phyloP scores from a whole-genome alignment of 2,797 vertebrate species.

The Heterohyrax brucei region DNA sequence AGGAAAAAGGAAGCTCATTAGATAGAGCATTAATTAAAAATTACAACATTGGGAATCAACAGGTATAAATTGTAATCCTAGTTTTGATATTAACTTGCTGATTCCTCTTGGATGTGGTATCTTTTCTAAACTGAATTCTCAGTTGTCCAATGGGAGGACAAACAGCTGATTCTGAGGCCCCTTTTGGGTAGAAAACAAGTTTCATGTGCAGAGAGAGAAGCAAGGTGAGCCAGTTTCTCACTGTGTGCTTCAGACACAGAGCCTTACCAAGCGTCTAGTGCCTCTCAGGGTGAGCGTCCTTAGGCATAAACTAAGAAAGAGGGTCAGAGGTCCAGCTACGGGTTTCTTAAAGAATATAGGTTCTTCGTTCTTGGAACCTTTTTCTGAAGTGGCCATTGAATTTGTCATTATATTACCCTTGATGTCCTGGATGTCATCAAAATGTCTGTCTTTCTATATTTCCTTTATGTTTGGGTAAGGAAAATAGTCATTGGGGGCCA shows the following conservation, averaged over 20 bases:
- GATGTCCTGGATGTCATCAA: no score
- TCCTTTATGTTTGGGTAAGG: no score
- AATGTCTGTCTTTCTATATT: no score
- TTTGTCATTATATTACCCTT: no score
- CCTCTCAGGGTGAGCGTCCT: background rate
- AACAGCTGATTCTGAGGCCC: background rate
- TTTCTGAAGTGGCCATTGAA: no score
- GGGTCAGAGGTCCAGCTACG: background rate
- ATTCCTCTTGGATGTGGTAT: background rate
- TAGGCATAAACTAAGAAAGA: background rate
- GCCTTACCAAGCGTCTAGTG: background rate
- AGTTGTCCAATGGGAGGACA: background rate
- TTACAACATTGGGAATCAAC: background rate
- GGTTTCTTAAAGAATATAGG: background rate
- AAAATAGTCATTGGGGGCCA: no score
- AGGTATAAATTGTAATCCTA: background rate
- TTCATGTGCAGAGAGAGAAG: background rate
- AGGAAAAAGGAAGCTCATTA: constrained; percentile 28
- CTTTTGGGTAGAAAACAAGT: background rate
- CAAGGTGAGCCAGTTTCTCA: background rate
- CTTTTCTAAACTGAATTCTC: background rate
- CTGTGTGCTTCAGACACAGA: background rate
- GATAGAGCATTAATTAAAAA: background rate
- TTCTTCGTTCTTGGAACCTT: no score
- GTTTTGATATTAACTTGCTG: background rate